A percentile compares a stretch with the other conserved stretches of the same genome.
These are phyloP conservation scores for Odobenus rosmarus DNA, from an alignment of 2,113 vertebrate genomes.

Conservation along the genomic window DNA sequence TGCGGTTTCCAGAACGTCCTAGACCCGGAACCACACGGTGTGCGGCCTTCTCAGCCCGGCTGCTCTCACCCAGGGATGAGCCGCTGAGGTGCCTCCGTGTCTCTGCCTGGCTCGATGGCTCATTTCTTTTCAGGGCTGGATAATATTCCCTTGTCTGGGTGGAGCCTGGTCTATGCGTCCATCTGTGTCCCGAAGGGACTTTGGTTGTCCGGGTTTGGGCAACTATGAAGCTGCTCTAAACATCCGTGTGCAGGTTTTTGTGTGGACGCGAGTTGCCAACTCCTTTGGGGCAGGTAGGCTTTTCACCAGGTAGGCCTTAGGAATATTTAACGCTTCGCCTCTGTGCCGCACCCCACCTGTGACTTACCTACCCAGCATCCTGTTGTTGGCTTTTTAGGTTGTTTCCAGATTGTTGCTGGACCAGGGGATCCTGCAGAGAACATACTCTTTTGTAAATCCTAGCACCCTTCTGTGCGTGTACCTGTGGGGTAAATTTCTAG, in stretches of 20 bases:
- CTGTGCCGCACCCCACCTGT: fast-evolving
- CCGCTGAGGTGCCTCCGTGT: fast-evolving
- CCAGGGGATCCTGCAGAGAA: fast-evolving
- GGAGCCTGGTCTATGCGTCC: no score
- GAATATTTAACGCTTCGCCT: no score
- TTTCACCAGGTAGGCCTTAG: no score
- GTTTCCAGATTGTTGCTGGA: neutral
- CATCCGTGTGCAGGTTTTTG: neutral
- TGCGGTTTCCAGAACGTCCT: neutral
- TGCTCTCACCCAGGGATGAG: neutral
- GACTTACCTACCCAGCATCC: neutral
- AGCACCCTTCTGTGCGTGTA: no score
- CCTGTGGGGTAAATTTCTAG: neutral
- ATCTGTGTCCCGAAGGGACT: neutral
- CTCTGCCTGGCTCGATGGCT: neutral
- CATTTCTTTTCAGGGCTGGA: neutral
- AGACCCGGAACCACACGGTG: neutral
- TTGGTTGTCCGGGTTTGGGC: no score
- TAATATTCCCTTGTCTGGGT: neutral
- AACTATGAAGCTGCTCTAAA: neutral
- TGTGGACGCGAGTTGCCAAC: fast-evolving
- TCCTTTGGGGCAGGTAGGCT: neutral
- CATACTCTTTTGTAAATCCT: fast-evolving
- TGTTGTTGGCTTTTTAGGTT: neutral
- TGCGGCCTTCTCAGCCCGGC: neutral